Conservation (phyloP, 2,888 invertebrate species). For the Blastobasis lacticolella region DNA sequence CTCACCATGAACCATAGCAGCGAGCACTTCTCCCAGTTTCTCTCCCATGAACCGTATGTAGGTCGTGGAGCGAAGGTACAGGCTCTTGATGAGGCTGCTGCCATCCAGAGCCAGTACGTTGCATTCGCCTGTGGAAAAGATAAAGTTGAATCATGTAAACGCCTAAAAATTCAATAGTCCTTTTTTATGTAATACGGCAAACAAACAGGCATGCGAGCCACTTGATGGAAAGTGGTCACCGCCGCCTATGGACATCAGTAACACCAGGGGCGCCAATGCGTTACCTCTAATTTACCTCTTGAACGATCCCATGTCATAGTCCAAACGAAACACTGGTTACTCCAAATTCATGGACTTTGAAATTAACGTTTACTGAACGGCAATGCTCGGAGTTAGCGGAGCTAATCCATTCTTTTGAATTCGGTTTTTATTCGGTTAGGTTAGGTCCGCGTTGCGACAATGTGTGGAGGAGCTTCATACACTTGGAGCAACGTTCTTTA, state of each 20-base stretch:
- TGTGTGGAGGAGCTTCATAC: too few relatives aligned
- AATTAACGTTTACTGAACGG: too few relatives aligned
- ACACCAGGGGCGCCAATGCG: neutral
- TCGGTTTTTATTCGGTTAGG: too few relatives aligned
- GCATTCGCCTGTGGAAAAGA: conserved; percentile 26
- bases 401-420: too few relatives aligned
- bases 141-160: neutral
- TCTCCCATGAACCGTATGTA: conserved; percentile 57
- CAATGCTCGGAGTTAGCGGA: too few relatives aligned
- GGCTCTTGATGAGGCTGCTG: conserved; percentile 47
- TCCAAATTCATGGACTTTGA: too few relatives aligned
- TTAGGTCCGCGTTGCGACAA: too few relatives aligned
- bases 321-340: too few relatives aligned
- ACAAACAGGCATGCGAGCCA: neutral
- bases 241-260: neutral
- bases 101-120: conserved; percentile 57
- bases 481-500: too few relatives aligned
- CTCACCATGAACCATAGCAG: conserved; percentile 40
- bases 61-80: conserved; percentile 54
- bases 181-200: neutral
- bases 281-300: neutral
- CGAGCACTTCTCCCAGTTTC: conserved; percentile 40
- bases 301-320: too few relatives aligned
- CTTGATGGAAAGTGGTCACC: neutral
- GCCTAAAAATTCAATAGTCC: neutral